Evolutionary conservation across 2,113 vertebrate species (phyloP).

Genomic region (Urocolius indicus): DNA sequence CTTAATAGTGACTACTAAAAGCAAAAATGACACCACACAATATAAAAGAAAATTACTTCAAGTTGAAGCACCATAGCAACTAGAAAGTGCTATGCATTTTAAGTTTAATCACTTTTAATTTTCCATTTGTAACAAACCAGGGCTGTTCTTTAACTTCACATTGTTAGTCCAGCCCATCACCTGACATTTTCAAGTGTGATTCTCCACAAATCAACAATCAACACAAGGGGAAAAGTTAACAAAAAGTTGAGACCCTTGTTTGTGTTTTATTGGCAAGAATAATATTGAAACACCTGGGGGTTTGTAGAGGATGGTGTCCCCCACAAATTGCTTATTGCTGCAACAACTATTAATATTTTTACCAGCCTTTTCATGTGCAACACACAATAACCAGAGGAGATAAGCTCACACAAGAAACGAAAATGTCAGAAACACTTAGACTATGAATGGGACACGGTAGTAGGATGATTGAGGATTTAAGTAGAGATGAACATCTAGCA

Average conservation of each 20-base stretch:
- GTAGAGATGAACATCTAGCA: background rate
- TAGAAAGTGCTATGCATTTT: constrained; percentile 36
- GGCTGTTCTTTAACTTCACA: background rate
- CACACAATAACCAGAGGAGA: background rate
- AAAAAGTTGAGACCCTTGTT: background rate
- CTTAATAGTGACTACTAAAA: constrained; percentile 12
- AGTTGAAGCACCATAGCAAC: constrained; percentile 53
- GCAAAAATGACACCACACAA: background rate
- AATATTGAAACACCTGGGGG: background rate
- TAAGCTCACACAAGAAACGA: background rate
- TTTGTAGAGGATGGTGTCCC: background rate
- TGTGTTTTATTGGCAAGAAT: background rate
- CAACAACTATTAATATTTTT: background rate
- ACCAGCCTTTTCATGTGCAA: background rate
- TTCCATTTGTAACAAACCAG: constrained; percentile 37
- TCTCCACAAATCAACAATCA: background rate
- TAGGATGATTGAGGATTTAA: background rate
- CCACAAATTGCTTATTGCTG: background rate
- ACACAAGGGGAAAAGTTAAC: background rate
- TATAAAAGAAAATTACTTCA: background rate
- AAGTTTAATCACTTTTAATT: constrained; percentile 7
- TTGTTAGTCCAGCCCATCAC: background rate
- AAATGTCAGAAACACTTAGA: background rate
- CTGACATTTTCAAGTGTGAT: background rate
- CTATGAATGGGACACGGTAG: background rate